Evolutionary conservation across 2,888 invertebrate genomes (phyloP), one percentile per base, ranked within the genome.

Genomic region (Phengaris alcon): DNA sequence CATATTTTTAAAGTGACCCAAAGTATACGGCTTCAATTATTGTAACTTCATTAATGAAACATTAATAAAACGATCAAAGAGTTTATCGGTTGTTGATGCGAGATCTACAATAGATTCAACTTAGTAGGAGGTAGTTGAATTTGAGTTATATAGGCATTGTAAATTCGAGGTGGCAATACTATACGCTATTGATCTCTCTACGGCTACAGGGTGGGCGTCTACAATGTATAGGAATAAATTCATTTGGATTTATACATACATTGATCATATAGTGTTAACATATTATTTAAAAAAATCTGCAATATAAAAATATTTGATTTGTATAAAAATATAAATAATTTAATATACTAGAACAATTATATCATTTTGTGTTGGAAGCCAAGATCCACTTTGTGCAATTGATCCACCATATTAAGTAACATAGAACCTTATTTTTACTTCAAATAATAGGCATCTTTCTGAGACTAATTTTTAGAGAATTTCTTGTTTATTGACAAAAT

Each of bases 21-120:
- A 48, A 48, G 1, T 48, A 48, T 35, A 35, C 35, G 35, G 48
- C 6, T 6, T 48, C 48, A 6, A 5, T 8, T 48, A 48, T 48
- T 48, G 3, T 48, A 48, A 48, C 48, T 48, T 35, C 3, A 64
- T 64, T 35, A 5, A 5, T 10, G 1, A 64, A 8, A 59, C 15
- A 59, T n/a, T 57, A 3, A 57, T 35, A 15, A 57, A 15, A 5
- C 6, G 13, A 6, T n/a, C 15, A 7, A 12, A 13, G 13, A 54
- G 9, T 57, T 57, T 15, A 15, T 0, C 4, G 4, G 59, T 22
- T 2, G 22, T 10, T 69, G n/a, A 46, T 12, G 46, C 55, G 57
- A 69, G 15, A 54, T 75, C 69, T 54, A 74, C 54, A 51, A 74
- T 44, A 74, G 44, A 64, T 68, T 74, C 51, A 68, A 74, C 68